Evolutionary conservation across 2,797 vertebrate species (phyloP).

Genomic region (Cirrhinus mrigala): DNA sequence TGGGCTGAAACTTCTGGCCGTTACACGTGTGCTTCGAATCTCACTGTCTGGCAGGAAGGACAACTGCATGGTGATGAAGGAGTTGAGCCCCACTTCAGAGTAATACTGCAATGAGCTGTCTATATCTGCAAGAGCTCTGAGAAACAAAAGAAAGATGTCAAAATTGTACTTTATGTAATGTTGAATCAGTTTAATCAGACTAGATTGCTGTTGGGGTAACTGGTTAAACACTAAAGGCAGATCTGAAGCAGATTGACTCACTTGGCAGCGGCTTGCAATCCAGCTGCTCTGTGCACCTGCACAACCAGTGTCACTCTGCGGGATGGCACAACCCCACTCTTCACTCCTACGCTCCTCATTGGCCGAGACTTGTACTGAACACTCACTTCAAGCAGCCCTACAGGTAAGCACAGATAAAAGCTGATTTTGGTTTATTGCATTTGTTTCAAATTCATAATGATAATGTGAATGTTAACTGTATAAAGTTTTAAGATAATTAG

Average conservation of each 20-base stretch:
- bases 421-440: neutral
- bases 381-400: conserved; percentile 89
- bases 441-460: neutral
- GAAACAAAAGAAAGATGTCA: neutral
- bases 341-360: conserved; percentile 66
- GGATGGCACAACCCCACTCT: conserved; percentile 72
- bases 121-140: conserved; percentile 81
- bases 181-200: neutral
- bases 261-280: conserved; percentile 93
- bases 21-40: conserved; percentile 75
- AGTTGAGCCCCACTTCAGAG: conserved; percentile 84
- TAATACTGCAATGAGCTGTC: conserved; percentile 80
- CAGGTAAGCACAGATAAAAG: conserved; percentile 12
- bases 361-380: conserved; percentile 83
- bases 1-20: conserved; percentile 87
- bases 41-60: conserved; percentile 86
- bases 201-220: neutral
- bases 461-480: neutral
- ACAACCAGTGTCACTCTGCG: conserved; percentile 82
- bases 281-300: conserved; percentile 87
- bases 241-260: conserved; percentile 66
- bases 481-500: neutral
- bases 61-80: conserved; percentile 82
- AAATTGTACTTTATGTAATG: neutral
- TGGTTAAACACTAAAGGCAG: neutral